Evolutionary conservation across 2,797 vertebrate species (phyloP), one percentile per base, ranked within the genome.

Genomic region (Lycodopsis pacificus): DNA sequence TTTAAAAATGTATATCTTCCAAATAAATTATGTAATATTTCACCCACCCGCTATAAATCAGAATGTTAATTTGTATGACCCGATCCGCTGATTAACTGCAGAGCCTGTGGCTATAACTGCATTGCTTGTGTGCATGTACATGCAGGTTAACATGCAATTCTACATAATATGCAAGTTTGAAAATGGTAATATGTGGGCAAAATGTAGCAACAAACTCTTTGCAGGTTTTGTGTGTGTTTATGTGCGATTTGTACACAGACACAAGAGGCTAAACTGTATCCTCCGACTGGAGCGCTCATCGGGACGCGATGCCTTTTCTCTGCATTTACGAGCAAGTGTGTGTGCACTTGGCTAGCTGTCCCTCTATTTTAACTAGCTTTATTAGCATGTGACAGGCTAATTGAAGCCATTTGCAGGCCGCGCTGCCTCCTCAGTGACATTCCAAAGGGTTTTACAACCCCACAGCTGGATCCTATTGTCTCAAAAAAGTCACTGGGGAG

Each of bases 381-480:
- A 94, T 91, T 92, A 91, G 81, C 92, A 93, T 91, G 88, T 91
- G 92, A 93, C 90, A 86, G 78, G 85, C 90, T 94, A 94, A 95
- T 92, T 91, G 91, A 94, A 95, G 89, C 93, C 94, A 95, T 92
- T 94, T 84, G 92, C 88, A 78, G 86, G 72, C 84, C 13, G 11
- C 53, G 74, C 76, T 87, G 91, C 80, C 73, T 89, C 89, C 92
- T 93, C 91, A 91, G 91, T 92, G 90, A 90, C 63, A 87, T 94
- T 93, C 91, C 91, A 92, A 84, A 90, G 84, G 59, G 76, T 90
- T 95, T 93, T 92, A 93, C 86, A 72, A 85, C 90, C 88, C 92
- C 88, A 84, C 94, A 94, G 94, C 92, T 95, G 94, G 92, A 94
- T 92, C 79, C 80, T 69, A 94, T 95, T 93, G 93, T 93, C 86